Evolutionary conservation across 1,140 invertebrate species (phyloP).

Genomic region (Mesaphorura yosii): DNA sequence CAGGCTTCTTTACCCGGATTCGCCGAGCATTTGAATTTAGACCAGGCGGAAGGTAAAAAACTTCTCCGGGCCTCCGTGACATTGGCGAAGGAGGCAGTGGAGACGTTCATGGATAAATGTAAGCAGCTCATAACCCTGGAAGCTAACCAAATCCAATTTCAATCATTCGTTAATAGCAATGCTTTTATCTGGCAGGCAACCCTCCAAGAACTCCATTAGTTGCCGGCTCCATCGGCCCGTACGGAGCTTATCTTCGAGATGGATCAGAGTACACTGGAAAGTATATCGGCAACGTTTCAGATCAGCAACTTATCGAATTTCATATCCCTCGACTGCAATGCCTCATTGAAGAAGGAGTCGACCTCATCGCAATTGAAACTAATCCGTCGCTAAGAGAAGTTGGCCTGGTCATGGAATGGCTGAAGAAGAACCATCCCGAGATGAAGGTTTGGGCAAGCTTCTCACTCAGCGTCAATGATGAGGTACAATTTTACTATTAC

Average conservation of each 20-base stretch:
- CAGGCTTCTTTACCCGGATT: conserved; percentile 73
- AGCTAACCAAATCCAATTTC: not conserved
- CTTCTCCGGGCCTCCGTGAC: conserved; percentile 57
- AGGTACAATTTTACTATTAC: too few species aligned
- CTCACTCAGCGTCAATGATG: conserved; percentile 38
- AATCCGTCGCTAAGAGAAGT: conserved; percentile 74
- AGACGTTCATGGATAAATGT: conserved; percentile 24
- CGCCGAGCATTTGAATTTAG: conserved; percentile 52
- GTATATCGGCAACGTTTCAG: conserved; percentile 57
- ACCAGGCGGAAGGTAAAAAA: conserved; percentile 47
- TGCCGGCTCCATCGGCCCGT: conserved; percentile 78
- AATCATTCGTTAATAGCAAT: not conserved
- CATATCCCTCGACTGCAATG: conserved; percentile 63
- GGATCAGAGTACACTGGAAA: conserved; percentile 79
- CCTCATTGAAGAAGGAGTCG: conserved; percentile 61
- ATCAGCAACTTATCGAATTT: conserved; percentile 60
- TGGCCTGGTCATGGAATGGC: conserved; percentile 58
- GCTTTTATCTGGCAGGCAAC: not conserved
- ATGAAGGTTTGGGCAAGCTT: conserved; percentile 72
- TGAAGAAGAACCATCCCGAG: conserved; percentile 53
- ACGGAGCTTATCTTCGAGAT: conserved; percentile 73
- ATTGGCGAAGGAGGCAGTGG: conserved; percentile 51
- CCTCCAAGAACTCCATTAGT: conserved; percentile 42
- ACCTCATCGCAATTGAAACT: conserved; percentile 77
- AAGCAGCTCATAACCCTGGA: not conserved